A percentile compares a stretch with the other conserved stretches of the same genome.
phyloP scores from a whole-genome alignment of 2,797 vertebrate species.

The Menidia menidia region DNA sequence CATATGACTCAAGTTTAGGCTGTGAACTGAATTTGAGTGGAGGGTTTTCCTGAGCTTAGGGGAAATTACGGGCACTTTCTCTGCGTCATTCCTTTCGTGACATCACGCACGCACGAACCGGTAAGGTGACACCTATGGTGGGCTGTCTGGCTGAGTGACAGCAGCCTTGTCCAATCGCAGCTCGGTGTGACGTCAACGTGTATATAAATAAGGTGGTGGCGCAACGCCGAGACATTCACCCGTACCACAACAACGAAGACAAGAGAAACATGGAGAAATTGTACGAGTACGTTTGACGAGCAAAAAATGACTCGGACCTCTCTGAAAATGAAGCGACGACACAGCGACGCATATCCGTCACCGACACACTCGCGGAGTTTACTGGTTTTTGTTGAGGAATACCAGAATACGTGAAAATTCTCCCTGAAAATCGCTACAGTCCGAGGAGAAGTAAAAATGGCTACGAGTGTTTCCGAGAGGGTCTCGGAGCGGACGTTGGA shows the following conservation, averaged over 20 bases:
- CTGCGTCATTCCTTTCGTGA: slow-evolving; percentile 51
- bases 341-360: slow-evolving; percentile 43
- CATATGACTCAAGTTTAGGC: not conserved
- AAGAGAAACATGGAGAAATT: slow-evolving; percentile 64
- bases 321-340: slow-evolving; percentile 74
- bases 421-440: not conserved
- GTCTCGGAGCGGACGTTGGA: slow-evolving; percentile 61
- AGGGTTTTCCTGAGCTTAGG: slow-evolving; percentile 7
- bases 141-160: slow-evolving; percentile 8
- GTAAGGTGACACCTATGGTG: not conserved
- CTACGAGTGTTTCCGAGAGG: slow-evolving; percentile 40
- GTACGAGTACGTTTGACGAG: slow-evolving; percentile 45
- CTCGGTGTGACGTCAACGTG: slow-evolving; percentile 22
- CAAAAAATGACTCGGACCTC: slow-evolving; percentile 46
- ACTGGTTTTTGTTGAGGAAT: slow-evolving; percentile 76
- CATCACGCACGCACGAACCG: rapidly evolving
- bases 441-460: slow-evolving; percentile 63
- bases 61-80: slow-evolving; percentile 67
- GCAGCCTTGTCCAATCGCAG: slow-evolving; percentile 42
- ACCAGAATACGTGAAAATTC: slow-evolving; percentile 81
- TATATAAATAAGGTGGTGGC: slow-evolving; percentile 14
- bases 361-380: slow-evolving; percentile 52
- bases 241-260: slow-evolving; percentile 21
- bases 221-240: slow-evolving; percentile 35
- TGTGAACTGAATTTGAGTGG: not conserved